Base-by-base conservation (phyloP, 2,797 vertebrate genomes). In the Hippoglossus hippoglossus region DNA sequence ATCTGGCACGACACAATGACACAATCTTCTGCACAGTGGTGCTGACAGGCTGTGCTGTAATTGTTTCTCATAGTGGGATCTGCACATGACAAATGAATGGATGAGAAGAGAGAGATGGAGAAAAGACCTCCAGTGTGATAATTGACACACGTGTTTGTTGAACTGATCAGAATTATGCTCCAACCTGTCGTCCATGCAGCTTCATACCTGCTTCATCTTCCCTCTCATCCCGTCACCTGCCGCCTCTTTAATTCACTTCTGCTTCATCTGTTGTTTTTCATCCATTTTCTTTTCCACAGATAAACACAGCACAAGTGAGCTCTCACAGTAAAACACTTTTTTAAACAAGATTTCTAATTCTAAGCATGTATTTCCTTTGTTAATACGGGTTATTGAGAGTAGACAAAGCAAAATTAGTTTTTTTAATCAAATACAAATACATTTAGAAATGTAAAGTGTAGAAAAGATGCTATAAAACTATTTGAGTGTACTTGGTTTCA, bases 221-320 rank as follows among this genome's bases (percentile, higher is more conserved):
- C 49, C 59, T n/a, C 31, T 68, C 60, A 39, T 58, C 46, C 31
- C 24, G 11, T 73, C 65, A 63, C 65, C 71, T 61, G 25, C 49
- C 34, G 19, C 60, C 44, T 80, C 52, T 71, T 63, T 60, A 49
- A 61, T 58, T 46, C 51, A 52, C 53, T 26, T 51, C 44, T 56
- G 19, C n/a, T 28, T 26, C 12, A 11, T 36, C 34, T 36, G 10
- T 31, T 58, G 25, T 10, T 64, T 73, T 52, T 66, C 16, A 26
- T 3, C 7, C 18, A 22, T 24, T 57, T 49, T 59, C 16, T 49
- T 57, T 51, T 46, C 18, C 5, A 5, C 13, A 25, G n/a, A 69
- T 28, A 65, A n/a, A 62, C 63, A 55, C 26, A 28, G 31, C 31
- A 25, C 12, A 22, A 11, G 19, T n/a, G 21, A 65, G 63, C 51